Evolutionary conservation across 2,113 vertebrate species (phyloP), one percentile per base, ranked within the genome.

Genomic region (Brachionichthys hirsutus): DNA sequence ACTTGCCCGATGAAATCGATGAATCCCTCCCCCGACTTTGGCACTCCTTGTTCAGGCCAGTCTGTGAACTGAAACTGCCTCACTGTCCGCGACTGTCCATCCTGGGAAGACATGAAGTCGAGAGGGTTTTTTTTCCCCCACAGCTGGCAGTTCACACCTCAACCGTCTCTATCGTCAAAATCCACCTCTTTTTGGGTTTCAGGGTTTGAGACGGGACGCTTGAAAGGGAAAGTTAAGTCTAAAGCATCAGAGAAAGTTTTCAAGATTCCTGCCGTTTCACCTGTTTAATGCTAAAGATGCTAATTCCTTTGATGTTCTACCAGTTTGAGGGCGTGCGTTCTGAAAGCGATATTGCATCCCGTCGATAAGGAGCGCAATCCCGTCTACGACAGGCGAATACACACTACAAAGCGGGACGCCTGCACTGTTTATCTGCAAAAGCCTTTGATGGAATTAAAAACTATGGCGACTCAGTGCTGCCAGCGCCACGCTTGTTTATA

Each of bases 1-100:
- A 99, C 97, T 92, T 99, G 97, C 74, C 97, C 97, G 13, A 99
- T 99, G 90, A 99, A 99, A 84, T 99, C 97, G 79, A 99, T 99
- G 87, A 98, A 99, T 67, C 97, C 97, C 91, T 99, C 97, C 85
- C 97, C 97, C 65, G 97, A 98, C 85, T 98, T 98, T 89, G 97
- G 97, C 88, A 98, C 97, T 86, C 97, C 97, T 94, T 99, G 97
- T 63, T 99, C 97, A 19, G 97, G 97, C 97, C 97, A 99, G 89
- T 99, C 96, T 34, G 97, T 98, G 90, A 99, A 99, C 92, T 98
- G 97, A 90, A 99, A 98, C 87, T 98, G 97, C 73, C 97, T 91
- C 56, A 99, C 97, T 71, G 97, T 99, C 82, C 97, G 94, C 44
- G 97, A 98, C 89, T 99, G 97, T 14, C 97, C 97, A 34, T 99